Evolutionary conservation across 2,113 vertebrate genomes (phyloP), one percentile per base, ranked within the genome.

Genomic region (Paracanthobrama guichenoti): DNA sequence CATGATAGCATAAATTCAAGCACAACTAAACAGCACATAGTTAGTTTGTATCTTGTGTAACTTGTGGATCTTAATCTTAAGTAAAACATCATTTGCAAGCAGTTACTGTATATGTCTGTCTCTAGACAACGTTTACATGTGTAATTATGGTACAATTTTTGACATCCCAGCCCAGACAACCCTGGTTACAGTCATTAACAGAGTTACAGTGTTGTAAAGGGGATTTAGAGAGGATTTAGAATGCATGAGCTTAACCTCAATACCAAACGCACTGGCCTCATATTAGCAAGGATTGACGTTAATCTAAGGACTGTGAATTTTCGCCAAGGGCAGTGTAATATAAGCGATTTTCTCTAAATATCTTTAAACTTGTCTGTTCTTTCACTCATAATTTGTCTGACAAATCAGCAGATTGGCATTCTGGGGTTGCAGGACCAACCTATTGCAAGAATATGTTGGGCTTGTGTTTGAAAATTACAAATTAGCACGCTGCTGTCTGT

Each of bases 191-290:
- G 44, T 48, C 73, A 75, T 75, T 75, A 48, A n/a, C 69, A 46
- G 69, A 73, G 39, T 16, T n/a, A 35, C 31, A 42, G 50, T 78
- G 53, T 60, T 22, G 50, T 57, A 59, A 78, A 9, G 20, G 75
- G 26, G 53, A 59, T 78, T 59, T 57, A 16, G 50, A 59, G 53
- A 42, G 50, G 75, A 78, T 78, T 78, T 42, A 57, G 46, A 78
- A 78, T 39, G 31, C 22, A 57, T 59, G 24, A 78, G 53, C 50
- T 78, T 78, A 78, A 78, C 75, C 75, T 78, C 75, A 78, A 78
- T 60, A 57, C 55, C 75, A 59, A 78, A 60, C 18, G 10, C 31
- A 39, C 53, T 39, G 53, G 20, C 75, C 48, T 78, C 20, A 78
- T 31, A 78, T 78, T 78, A 78, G 20, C 22, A 4, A 24, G 53